Conservation (phyloP, 2,113 vertebrate species). For the Melanostigma gelatinosum region DNA sequence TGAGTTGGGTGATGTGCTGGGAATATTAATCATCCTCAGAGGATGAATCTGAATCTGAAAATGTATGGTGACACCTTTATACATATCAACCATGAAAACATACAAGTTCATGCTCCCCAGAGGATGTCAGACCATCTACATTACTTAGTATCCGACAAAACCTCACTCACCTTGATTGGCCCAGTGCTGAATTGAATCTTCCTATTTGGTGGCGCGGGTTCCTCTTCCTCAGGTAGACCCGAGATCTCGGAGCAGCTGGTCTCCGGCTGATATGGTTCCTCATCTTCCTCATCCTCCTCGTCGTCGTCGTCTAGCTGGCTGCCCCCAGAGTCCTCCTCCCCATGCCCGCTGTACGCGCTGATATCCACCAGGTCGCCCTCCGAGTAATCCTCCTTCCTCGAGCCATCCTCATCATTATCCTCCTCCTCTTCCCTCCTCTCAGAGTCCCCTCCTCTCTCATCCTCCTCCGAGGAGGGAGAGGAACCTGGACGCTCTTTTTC, state of each 20-base stretch:
- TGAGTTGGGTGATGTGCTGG: too few relatives aligned
- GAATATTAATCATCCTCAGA: background rate
- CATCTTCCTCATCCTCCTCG: conserved; percentile 90
- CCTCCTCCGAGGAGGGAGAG: conserved; percentile 52
- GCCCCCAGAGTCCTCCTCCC: conserved; percentile 93
- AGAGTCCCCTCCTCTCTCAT: conserved; percentile 47
- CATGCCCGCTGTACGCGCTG: conserved; percentile 96
- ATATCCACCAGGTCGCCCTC: conserved; percentile 97
- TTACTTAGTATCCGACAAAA: background rate
- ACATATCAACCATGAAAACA: too few relatives aligned
- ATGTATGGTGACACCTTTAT: too few relatives aligned
- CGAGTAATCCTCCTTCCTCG: conserved; percentile 93
- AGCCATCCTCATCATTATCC: conserved; percentile 85
- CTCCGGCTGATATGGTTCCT: conserved; percentile 87
- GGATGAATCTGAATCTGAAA: background rate
- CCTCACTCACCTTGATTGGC: conserved; percentile 91
- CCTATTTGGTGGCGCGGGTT: conserved; percentile 84
- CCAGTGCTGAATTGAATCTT: conserved; percentile 95
- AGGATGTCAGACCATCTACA: background rate
- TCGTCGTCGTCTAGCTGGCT: conserved; percentile 97
- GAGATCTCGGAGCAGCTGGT: conserved; percentile 91
- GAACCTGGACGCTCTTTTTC: conserved; percentile 56
- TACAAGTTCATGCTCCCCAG: background rate
- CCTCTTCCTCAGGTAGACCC: conserved; percentile 92
- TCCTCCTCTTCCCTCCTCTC: conserved; percentile 62